phyloP scores from a whole-genome alignment of 2,113 vertebrate genomes.

The Proterorhinus semilunaris region DNA sequence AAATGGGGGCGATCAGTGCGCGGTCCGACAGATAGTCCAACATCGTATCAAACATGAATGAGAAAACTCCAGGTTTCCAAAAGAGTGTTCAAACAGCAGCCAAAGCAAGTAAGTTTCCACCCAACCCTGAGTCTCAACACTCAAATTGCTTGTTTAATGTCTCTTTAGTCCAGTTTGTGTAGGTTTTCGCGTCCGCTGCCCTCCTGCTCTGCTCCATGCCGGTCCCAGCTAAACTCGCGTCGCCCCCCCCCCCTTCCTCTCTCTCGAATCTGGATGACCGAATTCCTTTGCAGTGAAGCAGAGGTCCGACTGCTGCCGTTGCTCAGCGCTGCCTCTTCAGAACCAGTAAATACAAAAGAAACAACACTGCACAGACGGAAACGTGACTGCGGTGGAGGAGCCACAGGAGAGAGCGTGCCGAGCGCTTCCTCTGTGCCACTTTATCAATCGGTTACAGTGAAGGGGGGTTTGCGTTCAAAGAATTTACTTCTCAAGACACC shows the following conservation, averaged over 20 bases:
- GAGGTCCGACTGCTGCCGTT: constrained; percentile 53
- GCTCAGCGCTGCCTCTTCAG: constrained; percentile 43
- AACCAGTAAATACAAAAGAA: constrained; percentile 43
- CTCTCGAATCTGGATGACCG: constrained; percentile 47
- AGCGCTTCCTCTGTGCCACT: constrained; percentile 31
- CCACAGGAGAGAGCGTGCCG: constrained; percentile 36
- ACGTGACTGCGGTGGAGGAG: constrained; percentile 1
- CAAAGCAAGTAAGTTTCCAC: background rate
- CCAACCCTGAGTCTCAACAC: background rate
- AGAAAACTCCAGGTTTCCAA: background rate
- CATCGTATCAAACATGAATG: background rate
- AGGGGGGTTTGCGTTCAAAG: background rate
- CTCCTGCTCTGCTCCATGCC: constrained; percentile 8
- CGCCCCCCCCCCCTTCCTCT: constrained; percentile 7
- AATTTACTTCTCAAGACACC: background rate
- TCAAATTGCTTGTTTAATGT: background rate
- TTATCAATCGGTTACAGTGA: background rate
- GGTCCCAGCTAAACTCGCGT: background rate
- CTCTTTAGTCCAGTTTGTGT: constrained; percentile 28
- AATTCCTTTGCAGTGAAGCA: constrained; percentile 81
- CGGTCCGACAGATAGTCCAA: constrained; percentile 70
- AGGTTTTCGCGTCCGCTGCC: constrained; percentile 40
- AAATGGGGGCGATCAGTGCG: constrained; percentile 52
- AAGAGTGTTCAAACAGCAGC: background rate
- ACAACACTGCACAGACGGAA: constrained; percentile 33